Percentiles rank a stretch among this genome's conserved stretches.
These are phyloP conservation scores for Panzeria rudis DNA, from an alignment of 2,888 invertebrate species.

Conservation along the genomic window DNA sequence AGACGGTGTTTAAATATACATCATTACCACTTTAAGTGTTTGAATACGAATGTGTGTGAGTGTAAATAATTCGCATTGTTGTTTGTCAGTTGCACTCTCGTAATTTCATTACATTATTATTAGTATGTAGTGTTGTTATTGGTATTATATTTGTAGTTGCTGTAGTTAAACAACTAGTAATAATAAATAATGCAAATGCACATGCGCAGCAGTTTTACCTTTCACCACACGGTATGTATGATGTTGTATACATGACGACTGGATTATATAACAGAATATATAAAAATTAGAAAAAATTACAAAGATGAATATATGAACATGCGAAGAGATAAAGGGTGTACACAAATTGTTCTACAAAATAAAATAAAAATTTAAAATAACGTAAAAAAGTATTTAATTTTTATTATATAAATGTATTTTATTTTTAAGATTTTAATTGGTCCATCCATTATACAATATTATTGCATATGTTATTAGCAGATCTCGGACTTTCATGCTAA, in stretches of 20 bases:
- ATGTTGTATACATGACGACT: constrained; percentile 30
- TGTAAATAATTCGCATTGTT: constrained; percentile 59
- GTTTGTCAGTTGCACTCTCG: constrained; percentile 54
- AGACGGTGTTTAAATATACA: constrained; percentile 62
- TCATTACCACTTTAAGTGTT: constrained; percentile 66
- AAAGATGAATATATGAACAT: constrained; percentile 5
- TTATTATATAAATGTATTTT: no score
- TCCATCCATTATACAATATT: no score
- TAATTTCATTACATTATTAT: constrained; percentile 53
- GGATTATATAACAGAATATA: constrained; percentile 39
- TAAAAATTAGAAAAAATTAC: background rate
- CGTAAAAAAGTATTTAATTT: no score
- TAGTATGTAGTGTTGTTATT: constrained; percentile 50
- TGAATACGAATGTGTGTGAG: constrained; percentile 18
- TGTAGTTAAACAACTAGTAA: constrained; percentile 40
- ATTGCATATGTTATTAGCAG: no score
- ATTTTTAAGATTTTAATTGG: no score
- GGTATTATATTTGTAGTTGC: constrained; percentile 49
- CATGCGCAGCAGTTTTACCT: constrained; percentile 70
- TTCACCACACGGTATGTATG: constrained; percentile 63
- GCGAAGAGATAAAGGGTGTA: constrained; percentile 5
- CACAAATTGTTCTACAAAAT: background rate
- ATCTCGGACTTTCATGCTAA: no score
- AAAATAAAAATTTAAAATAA: background rate
- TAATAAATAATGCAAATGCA: constrained; percentile 67